Percentiles rank a stretch among this genome's conserved stretches.
Conservation (phyloP, 2,113 vertebrate genomes). For the Nematolebias whitei region DNA sequence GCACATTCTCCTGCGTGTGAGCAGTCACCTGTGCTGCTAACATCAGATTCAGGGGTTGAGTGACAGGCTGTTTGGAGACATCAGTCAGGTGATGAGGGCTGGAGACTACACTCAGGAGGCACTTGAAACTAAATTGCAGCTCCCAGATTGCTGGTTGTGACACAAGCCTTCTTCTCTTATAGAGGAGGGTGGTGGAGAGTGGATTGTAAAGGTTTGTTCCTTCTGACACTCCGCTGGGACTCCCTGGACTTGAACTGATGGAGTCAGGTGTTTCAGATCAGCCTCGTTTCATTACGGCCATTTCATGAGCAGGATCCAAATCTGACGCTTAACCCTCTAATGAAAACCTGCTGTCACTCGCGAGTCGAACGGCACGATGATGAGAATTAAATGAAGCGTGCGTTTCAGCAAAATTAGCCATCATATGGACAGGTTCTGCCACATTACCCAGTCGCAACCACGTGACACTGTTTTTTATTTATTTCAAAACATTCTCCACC, state of each 20-base stretch:
- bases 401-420: constrained; percentile 41
- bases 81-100: constrained; percentile 22
- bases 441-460: constrained; percentile 1
- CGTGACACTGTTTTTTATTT: background rate
- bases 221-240: constrained; percentile 47
- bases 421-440: constrained; percentile 16
- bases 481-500: background rate
- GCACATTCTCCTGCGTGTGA: background rate
- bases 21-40: constrained; percentile 43
- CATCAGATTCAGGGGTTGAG: constrained; percentile 44
- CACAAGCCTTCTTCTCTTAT: constrained; percentile 57
- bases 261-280: constrained; percentile 43
- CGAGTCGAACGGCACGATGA: constrained; percentile 3
- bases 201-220: constrained; percentile 26
- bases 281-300: constrained; percentile 51
- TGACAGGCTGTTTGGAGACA: constrained; percentile 63
- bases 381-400: constrained; percentile 32
- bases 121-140: constrained; percentile 66
- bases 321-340: constrained; percentile 24
- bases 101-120: constrained; percentile 43
- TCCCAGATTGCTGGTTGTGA: constrained; percentile 61
- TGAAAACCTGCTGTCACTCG: constrained; percentile 18
- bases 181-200: constrained; percentile 12
- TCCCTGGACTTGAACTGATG: constrained; percentile 40
- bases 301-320: constrained; percentile 45